Base-by-base conservation (phyloP, 2,888 invertebrate species). In the Amphiduros pacificus region DNA sequence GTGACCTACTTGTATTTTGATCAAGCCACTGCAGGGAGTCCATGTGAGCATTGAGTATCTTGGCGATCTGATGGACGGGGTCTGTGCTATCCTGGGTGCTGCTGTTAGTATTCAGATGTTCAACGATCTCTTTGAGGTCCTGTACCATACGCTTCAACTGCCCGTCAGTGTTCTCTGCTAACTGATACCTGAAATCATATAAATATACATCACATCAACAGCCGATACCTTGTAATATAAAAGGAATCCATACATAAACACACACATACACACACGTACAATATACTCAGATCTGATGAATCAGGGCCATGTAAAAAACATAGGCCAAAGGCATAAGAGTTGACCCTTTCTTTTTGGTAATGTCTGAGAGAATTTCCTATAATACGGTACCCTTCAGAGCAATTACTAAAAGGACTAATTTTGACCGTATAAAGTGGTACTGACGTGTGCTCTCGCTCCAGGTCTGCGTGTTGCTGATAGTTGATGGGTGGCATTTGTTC, bases 21-120 rank as follows among this genome's bases (percentile, higher is more conserved):
- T 96, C 95, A 48, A 97, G 89, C 94, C 94, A 96, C 73, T 95
- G 93, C 77, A 97, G 86, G 0, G 94, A 94, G 52, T 93, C 94
- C 91, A 95, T 95, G 79, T 97, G 97, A 0, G 95, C 94, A 84
- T 95, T 96, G 2, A 97, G 85, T 67, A 97, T 95, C 70, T 92
- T 91, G 0, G 93, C 91, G 70, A 97, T 92, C 85, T 95, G 94
- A 9, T 91, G 90, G 53, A 95, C 91, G 0, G 95, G 95, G 84
- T 95, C 94, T 67, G 89, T 89, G 48, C 88, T 88, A 73, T 94
- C 82, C 54, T 79, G 78, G 26, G 69, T 72, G 73, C 91, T 88
- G 77, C 92, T 93, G 0, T 91, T 89, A 76, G 94, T 92, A 79
- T 96, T 96, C 31, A 96, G 85, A 79, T 94, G 93, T 76, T 95